These are phyloP conservation scores for Pimephales promelas DNA, from an alignment of 2,113 vertebrate species.

Conservation along the genomic window DNA sequence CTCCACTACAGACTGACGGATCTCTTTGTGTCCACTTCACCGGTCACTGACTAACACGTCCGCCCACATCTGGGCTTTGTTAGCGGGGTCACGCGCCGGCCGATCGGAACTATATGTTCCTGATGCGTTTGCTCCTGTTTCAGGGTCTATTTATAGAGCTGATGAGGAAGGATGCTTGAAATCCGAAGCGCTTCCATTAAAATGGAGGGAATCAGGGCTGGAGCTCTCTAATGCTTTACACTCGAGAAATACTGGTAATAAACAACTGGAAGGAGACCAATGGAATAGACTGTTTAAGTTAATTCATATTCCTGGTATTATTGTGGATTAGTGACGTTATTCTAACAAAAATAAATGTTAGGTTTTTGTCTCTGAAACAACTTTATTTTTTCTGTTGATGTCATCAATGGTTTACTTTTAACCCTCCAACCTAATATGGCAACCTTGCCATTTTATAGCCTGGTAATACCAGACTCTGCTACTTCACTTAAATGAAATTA, in stretches of 20 bases:
- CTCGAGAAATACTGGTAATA: not conserved
- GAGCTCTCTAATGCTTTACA: not conserved
- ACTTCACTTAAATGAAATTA: no score
- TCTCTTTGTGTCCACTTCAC: constrained; percentile 12
- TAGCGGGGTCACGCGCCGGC: constrained; percentile 9
- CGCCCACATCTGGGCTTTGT: constrained; percentile 35
- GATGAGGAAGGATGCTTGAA: constrained; percentile 39
- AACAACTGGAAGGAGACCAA: not conserved
- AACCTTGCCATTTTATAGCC: no score
- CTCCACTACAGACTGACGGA: not conserved
- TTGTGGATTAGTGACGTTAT: not conserved
- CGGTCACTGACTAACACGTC: constrained; percentile 4
- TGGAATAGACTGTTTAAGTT: constrained; percentile 6
- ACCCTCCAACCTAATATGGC: not conserved
- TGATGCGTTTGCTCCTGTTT: constrained; percentile 38
- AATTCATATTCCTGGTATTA: not conserved
- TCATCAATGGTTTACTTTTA: not conserved
- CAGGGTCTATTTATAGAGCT: constrained; percentile 55
- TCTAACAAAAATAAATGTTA: not conserved
- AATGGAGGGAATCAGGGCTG: not conserved
- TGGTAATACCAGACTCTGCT: no score
- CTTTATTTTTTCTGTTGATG: not conserved
- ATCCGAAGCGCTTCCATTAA: constrained; percentile 43
- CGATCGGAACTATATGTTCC: constrained; percentile 43
- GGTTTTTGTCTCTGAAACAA: not conserved